phyloP scores from a whole-genome alignment of 2,888 invertebrate genomes.

The Aphrophora alni region DNA sequence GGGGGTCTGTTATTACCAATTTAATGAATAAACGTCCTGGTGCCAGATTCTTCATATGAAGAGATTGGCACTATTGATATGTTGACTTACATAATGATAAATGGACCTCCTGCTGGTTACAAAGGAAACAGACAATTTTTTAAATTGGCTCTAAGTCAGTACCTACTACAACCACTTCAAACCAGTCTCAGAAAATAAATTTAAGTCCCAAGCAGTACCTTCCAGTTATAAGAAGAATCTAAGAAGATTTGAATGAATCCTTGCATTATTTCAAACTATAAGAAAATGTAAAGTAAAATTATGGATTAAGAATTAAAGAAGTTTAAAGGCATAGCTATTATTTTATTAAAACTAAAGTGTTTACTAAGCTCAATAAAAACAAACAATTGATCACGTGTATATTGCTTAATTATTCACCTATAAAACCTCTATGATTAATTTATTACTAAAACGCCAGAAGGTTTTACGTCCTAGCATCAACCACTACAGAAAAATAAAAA shows the following conservation, averaged over 20 bases:
- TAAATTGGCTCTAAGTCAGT: background rate
- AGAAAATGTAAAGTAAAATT: background rate
- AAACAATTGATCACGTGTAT: too few relatives aligned
- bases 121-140: constrained; percentile 6
- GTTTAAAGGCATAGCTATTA: too few relatives aligned
- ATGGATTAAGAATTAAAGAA: too few relatives aligned
- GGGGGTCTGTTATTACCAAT: constrained; percentile 18
- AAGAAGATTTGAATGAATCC: constrained; percentile 2
- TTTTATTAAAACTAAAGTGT: too few relatives aligned
- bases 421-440: too few relatives aligned
- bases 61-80: constrained; percentile 19
- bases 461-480: too few relatives aligned
- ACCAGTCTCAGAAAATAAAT: constrained; percentile 9
- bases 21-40: background rate
- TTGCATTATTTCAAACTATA: background rate
- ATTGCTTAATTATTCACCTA: too few relatives aligned
- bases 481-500: too few relatives aligned
- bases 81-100: background rate
- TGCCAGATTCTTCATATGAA: background rate
- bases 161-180: constrained; percentile 4
- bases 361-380: too few relatives aligned
- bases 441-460: too few relatives aligned
- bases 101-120: constrained; percentile 23
- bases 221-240: constrained; percentile 13
- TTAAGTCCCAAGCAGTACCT: background rate